Conservation (phyloP, 2,797 vertebrate genomes). For the Thunnus albacares region DNA sequence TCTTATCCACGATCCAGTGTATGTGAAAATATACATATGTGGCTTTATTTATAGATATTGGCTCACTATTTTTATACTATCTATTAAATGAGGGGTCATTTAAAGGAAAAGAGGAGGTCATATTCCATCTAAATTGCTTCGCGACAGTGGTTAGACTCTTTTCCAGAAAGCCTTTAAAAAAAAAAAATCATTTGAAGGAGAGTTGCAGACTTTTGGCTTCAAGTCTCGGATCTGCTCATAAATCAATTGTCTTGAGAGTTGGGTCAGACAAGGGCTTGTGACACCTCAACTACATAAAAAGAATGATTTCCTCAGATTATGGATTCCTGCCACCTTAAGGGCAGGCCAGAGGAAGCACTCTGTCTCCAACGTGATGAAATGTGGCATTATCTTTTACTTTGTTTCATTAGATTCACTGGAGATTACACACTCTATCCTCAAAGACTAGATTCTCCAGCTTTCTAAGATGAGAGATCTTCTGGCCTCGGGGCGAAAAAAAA, state of each 20-base stretch:
- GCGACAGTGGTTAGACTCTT: constrained; percentile 18
- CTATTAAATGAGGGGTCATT: constrained; percentile 17
- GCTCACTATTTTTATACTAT: constrained; percentile 4
- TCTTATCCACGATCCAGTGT: constrained; percentile 35
- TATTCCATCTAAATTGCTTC: constrained; percentile 27
- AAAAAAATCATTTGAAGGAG: constrained; percentile 68
- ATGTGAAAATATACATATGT: constrained; percentile 5
- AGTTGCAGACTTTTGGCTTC: constrained; percentile 71
- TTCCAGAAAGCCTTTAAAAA: constrained; percentile 31
- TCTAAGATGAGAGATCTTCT: constrained; percentile 83
- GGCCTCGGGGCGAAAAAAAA: constrained; percentile 76
- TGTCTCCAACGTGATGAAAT: constrained; percentile 81
- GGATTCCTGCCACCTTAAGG: constrained; percentile 85
- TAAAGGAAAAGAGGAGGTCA: constrained; percentile 10
- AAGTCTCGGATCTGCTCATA: constrained; percentile 72
- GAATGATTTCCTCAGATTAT: constrained; percentile 84
- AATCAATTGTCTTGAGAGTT: constrained; percentile 79
- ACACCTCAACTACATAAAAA: constrained; percentile 82
- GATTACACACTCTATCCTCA: constrained; percentile 85
- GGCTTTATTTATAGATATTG: constrained; percentile 1
- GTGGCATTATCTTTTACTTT: constrained; percentile 88
- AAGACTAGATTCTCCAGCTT: constrained; percentile 76
- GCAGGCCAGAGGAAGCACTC: constrained; percentile 78
- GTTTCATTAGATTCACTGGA: constrained; percentile 87
- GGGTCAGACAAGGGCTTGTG: constrained; percentile 77